These are phyloP conservation scores for Dynastes maya DNA, from an alignment of 2,888 invertebrate species.

Conservation along the genomic window DNA sequence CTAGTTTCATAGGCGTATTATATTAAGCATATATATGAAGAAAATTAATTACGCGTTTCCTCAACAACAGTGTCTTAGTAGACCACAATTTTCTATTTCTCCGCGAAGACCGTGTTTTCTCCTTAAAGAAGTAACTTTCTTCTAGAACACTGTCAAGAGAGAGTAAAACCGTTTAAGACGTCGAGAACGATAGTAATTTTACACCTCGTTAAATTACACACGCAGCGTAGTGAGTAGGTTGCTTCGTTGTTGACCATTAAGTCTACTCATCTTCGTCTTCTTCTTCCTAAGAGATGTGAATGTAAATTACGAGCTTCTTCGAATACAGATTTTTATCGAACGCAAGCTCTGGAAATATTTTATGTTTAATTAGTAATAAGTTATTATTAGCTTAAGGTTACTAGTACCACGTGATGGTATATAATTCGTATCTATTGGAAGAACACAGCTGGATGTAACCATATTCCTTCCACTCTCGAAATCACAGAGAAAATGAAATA, in stretches of 20 bases:
- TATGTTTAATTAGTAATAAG: too few relatives aligned
- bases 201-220: conserved; percentile 38
- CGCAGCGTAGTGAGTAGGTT: neutral
- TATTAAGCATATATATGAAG: conserved; percentile 1
- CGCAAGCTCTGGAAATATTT: too few relatives aligned
- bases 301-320: neutral
- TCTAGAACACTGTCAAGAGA: conserved; percentile 25
- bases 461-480: too few relatives aligned
- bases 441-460: too few relatives aligned
- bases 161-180: conserved; percentile 36
- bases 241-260: conserved; percentile 1
- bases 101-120: conserved; percentile 31
- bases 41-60: conserved; percentile 41
- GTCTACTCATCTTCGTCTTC: neutral
- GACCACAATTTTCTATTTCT: conserved; percentile 42
- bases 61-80: conserved; percentile 20
- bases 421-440: too few relatives aligned
- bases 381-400: too few relatives aligned
- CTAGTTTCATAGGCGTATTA: neutral
- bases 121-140: conserved; percentile 34
- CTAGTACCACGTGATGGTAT: too few relatives aligned
- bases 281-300: neutral
- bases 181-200: conserved; percentile 39
- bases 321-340: neutral
- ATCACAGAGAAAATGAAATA: too few relatives aligned